Percentiles rank a stretch among this genome's conserved stretches.
These are phyloP conservation scores for Anas platyrhynchos DNA, from an alignment of 2,113 vertebrate species.

Conservation along the genomic window DNA sequence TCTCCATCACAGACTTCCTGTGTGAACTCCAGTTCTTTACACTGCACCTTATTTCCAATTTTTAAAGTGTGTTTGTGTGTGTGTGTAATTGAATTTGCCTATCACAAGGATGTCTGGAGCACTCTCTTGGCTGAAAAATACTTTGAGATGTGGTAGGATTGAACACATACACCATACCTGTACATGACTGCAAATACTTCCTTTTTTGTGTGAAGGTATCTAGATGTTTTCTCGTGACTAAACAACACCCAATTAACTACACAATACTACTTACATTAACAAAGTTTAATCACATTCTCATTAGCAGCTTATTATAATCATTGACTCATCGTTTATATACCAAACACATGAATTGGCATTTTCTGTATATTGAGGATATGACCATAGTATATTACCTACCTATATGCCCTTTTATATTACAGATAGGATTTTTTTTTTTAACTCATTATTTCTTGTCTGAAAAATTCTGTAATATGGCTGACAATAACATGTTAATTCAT, in stretches of 20 bases:
- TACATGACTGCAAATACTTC: neutral
- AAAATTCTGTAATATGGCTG: neutral
- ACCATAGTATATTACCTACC: neutral
- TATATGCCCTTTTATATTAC: neutral
- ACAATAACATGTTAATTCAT: neutral
- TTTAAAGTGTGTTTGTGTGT: neutral
- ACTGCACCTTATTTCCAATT: neutral
- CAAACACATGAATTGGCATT: neutral
- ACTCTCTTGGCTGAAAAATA: neutral
- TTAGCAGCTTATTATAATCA: conserved; percentile 41
- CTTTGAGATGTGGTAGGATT: neutral
- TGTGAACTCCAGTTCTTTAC: neutral
- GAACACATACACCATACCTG: neutral
- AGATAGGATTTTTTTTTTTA: neutral
- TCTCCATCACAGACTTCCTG: neutral
- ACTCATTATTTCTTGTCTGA: neutral
- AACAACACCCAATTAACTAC: conserved; percentile 57
- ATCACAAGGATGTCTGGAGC: neutral
- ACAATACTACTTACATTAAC: conserved; percentile 40
- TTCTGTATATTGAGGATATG: neutral
- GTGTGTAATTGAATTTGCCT: neutral
- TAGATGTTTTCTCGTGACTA: conserved; percentile 35
- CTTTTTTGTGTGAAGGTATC: neutral
- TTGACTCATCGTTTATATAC: neutral
- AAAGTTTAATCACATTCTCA: conserved; percentile 60